Percentiles rank a stretch among this genome's conserved stretches.
phyloP scores from a whole-genome alignment of 2,113 vertebrate genomes.

The human region GRCh38 chr11:117586501-117587000 shows the following conservation, averaged over 20 bases:
- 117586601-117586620: not conserved
- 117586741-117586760: not conserved
- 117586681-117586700: not conserved
- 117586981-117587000: not conserved
- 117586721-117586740: not conserved
- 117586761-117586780: not conserved
- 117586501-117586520: not conserved
- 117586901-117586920: not conserved
- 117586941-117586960: not conserved
- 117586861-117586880: not conserved
- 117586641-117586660: not conserved
- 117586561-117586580: too few species aligned
- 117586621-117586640: not conserved
- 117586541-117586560: not conserved
- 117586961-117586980: rapidly evolving
- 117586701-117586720: not conserved
- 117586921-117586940: rapidly evolving
- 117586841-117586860: not conserved
- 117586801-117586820: not conserved
- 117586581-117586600: not conserved
- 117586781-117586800: not conserved
- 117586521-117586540: not conserved
- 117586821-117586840: not conserved
- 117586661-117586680: not conserved
- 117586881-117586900: not conserved